phyloP scores from a whole-genome alignment of 2,113 vertebrate genomes.

The Clarias gariepinus region DNA sequence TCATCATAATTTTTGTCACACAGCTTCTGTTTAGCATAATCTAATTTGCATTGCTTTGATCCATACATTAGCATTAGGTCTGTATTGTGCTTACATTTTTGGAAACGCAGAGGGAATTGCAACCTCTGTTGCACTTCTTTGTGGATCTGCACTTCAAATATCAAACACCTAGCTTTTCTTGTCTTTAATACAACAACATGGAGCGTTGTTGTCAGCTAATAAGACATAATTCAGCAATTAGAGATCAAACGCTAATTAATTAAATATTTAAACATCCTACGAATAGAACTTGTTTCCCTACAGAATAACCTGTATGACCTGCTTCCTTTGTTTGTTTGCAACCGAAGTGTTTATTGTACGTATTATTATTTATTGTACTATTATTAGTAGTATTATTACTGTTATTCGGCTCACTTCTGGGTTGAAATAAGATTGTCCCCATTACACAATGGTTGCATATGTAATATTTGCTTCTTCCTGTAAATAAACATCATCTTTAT shows the following conservation, averaged over 20 bases:
- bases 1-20: neutral
- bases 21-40: conserved; percentile 6
- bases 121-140: neutral
- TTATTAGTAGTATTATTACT: neutral
- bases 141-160: conserved; percentile 23
- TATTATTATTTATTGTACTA: no score
- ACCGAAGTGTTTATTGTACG: neutral
- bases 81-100: neutral
- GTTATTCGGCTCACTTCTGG: neutral
- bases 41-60: neutral
- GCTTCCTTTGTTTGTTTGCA: neutral
- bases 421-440: neutral
- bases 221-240: conserved; percentile 58
- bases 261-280: conserved; percentile 55
- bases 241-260: conserved; percentile 58
- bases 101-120: neutral
- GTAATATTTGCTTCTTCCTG: neutral
- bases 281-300: conserved; percentile 23
- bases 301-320: neutral
- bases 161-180: conserved; percentile 19
- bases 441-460: no score
- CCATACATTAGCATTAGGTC: neutral
- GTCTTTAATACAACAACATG: conserved; percentile 46
- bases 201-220: conserved; percentile 57
- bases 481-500: neutral